Conservation (phyloP, 37 sponge, comb jelly and placozoan genomes). For the Petrosia ficiformis region DNA sequence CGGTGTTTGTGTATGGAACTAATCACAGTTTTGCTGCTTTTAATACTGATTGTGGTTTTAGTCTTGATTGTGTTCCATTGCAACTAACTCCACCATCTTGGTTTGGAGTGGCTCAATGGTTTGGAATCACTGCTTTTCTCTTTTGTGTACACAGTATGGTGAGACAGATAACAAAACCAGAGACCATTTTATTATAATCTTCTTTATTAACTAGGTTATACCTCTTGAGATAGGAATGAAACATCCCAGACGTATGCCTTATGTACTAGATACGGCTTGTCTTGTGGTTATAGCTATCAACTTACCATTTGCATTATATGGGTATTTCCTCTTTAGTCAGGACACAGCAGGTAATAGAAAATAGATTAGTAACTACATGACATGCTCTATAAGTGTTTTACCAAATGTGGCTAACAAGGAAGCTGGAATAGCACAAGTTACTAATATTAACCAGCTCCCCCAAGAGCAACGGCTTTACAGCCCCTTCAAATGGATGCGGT, state of each 20-base stretch:
- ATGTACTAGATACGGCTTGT: constrained; percentile 58
- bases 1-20: constrained; percentile 57
- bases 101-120: constrained; percentile 61
- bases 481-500: too few species aligned
- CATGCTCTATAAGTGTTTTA: too few species aligned
- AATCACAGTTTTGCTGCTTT: not conserved
- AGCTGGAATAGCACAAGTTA: too few species aligned
- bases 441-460: too few species aligned
- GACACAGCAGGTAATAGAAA: constrained; percentile 53
- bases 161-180: not conserved
- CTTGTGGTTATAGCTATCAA: constrained; percentile 68
- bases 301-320: constrained; percentile 83
- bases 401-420: too few species aligned
- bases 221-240: constrained; percentile 72
- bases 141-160: constrained; percentile 92
- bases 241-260: constrained; percentile 54
- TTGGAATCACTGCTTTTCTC: constrained; percentile 84
- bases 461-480: too few species aligned
- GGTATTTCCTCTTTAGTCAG: constrained; percentile 76
- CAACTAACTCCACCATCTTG: constrained; percentile 16
- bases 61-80: not conserved
- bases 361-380: too few species aligned
- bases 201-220: constrained; percentile 44
- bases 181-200: not conserved
- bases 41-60: not conserved